Conservation (phyloP, 2,888 invertebrate species). For the Cerastoderma edule region DNA sequence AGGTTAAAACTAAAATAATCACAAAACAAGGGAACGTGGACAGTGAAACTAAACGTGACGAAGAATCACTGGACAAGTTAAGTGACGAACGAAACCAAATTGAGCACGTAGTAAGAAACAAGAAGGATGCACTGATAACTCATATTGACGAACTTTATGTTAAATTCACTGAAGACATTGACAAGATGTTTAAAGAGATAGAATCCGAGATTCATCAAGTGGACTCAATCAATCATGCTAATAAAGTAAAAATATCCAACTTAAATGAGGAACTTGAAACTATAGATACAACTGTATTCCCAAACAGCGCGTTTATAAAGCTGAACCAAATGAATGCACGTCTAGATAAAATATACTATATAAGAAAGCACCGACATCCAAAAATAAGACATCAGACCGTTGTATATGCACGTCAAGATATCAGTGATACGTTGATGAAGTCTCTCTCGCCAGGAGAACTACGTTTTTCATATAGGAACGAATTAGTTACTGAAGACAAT, state of each 20-base stretch:
- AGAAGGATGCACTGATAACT: conserved; percentile 4
- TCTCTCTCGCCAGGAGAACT: conserved; percentile 1
- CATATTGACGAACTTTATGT: background rate
- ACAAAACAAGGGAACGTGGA: background rate
- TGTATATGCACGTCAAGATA: background rate
- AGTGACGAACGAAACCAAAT: background rate
- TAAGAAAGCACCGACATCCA: background rate
- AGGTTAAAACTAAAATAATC: background rate
- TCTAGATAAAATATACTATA: background rate
- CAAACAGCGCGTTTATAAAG: background rate
- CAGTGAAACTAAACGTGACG: background rate
- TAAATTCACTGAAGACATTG: conserved; percentile 13
- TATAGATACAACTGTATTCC: background rate
- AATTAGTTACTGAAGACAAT: no score
- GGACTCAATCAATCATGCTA: background rate
- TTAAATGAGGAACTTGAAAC: background rate
- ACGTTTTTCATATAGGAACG: no score
- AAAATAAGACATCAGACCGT: background rate
- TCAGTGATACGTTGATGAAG: background rate
- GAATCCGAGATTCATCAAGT: background rate
- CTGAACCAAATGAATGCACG: background rate
- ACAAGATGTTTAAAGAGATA: conserved; percentile 9
- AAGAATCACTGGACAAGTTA: conserved; percentile 4
- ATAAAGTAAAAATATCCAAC: background rate
- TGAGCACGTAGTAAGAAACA: background rate